These are phyloP conservation scores for Epicampocera succincta DNA, from an alignment of 2,888 invertebrate genomes.

Conservation along the genomic window DNA sequence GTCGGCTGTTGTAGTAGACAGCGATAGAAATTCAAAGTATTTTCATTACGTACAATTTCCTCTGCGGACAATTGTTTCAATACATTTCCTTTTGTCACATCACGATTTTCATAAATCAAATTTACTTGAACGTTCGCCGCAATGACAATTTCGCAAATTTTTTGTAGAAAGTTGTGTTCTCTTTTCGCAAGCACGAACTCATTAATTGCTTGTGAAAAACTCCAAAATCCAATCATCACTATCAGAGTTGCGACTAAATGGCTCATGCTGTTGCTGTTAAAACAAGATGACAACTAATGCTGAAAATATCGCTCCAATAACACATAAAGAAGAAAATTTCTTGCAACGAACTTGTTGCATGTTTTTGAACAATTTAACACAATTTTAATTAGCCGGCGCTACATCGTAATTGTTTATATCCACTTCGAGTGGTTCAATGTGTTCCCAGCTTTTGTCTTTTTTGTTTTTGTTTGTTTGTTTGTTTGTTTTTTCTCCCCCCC, in stretches of 20 bases:
- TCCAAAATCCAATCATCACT: neutral
- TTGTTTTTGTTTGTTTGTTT: no score
- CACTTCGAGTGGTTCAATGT: neutral
- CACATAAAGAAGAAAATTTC: neutral
- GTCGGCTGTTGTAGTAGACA: conserved; percentile 54
- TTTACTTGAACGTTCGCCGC: conserved; percentile 38
- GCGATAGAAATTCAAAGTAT: conserved; percentile 52
- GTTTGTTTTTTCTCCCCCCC: no score
- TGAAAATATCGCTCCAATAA: neutral
- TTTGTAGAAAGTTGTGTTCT: conserved; percentile 28
- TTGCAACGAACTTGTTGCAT: conserved; percentile 56
- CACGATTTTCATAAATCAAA: conserved; percentile 47
- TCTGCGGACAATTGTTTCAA: no score
- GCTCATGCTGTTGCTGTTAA: conserved; percentile 43
- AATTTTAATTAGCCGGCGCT: conserved; percentile 22
- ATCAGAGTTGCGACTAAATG: neutral
- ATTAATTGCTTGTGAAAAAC: neutral
- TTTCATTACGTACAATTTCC: neutral
- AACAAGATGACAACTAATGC: conserved; percentile 36
- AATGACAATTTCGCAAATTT: conserved; percentile 58
- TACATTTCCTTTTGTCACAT: neutral
- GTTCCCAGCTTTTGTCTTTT: neutral
- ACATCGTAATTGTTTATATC: neutral
- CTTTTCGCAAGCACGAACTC: neutral
- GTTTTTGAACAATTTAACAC: conserved; percentile 55